phyloP scores from a whole-genome alignment of 1,140 invertebrate species.

The Lordiphosa stackelbergi region DNA sequence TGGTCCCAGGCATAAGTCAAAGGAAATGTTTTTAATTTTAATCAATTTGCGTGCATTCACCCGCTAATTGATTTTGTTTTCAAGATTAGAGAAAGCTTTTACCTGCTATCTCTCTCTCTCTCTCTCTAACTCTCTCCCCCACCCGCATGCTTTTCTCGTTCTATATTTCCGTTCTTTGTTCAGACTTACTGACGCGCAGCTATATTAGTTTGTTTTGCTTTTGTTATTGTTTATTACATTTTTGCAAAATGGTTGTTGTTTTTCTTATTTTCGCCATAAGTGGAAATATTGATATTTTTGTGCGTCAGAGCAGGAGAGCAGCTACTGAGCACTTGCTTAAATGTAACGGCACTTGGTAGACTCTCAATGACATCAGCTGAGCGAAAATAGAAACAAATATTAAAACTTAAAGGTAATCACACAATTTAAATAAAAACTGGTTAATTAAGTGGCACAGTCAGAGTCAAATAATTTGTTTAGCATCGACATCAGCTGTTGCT shows the following conservation, averaged over 20 bases:
- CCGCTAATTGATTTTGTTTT: conserved; percentile 58
- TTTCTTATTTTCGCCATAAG: conserved; percentile 45
- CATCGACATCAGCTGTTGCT: conserved; percentile 63
- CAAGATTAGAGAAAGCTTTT: conserved; percentile 46
- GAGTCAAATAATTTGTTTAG: conserved; percentile 1
- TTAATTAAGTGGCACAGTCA: conserved; percentile 39
- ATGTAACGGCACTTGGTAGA: conserved; percentile 11
- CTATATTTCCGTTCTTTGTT: conserved; percentile 37
- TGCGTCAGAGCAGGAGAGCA: conserved; percentile 30
- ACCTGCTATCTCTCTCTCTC: conserved; percentile 18
- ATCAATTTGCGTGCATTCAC: conserved; percentile 19
- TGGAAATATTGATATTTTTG: conserved; percentile 48
- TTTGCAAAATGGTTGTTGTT: conserved; percentile 25
- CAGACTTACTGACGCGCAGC: conserved; percentile 37
- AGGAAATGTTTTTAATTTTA: conserved; percentile 27
- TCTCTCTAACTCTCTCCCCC: too few species aligned
- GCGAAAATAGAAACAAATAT: conserved; percentile 42
- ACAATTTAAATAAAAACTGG: conserved; percentile 39
- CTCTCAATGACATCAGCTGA: conserved; percentile 62
- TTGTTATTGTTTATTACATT: conserved; percentile 24
- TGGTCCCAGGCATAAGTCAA: conserved; percentile 9
- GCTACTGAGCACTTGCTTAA: background rate
- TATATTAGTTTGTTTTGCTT: conserved; percentile 33
- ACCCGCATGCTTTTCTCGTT: background rate
- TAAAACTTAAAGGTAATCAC: conserved; percentile 10